Base-by-base conservation (phyloP, 23 tunicate genomes). In the Diplosoma virens region DNA sequence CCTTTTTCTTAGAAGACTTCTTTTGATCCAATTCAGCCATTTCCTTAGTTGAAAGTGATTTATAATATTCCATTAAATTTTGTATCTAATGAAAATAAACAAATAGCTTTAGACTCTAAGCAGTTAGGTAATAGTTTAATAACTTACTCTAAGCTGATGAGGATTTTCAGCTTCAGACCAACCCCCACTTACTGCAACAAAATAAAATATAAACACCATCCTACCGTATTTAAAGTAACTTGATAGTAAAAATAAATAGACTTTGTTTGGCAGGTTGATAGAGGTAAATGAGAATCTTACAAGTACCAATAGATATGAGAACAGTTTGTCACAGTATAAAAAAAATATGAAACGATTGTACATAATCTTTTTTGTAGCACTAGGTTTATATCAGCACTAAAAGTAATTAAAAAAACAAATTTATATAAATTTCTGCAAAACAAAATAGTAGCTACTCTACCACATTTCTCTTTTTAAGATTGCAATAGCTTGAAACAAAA, bases 161-260 rank as follows among this genome's bases (percentile, higher is more conserved):
- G 83, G 75, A 33, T 73, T 59, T 34, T 64, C 47, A 50, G 69
- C 81, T 70, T 92, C 97, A 14, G 59, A 52, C 97, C 97, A 92
- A 2, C 75, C 84, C 14, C 84, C 87, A 71, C 79, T 92, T 1
- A 76, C 86, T 48, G 75, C 25, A 53, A 56, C 18, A 25, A 59
- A 60, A 68, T 24, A 20, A n/a, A 9, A 22, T 28, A 64, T 31
- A 64, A 25, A 24, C 6, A 25, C 7, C 21, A n/a, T n/a, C 14
- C 14, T 6, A 58, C 7, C 65, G 6, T 66, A 14, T 16, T 29
- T 24, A 7, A 31, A 17, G n/a, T 29, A 16, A 28, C 72, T 17
- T 24, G 6, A 66, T 7, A 7, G 9, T 28, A 16, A 24, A 28
- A 66, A 66, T 9, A 66, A 11, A 66, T 31, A 17, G 20, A 7